phyloP scores from a whole-genome alignment of 2,888 invertebrate genomes.

The Sarcophaga subvicina region DNA sequence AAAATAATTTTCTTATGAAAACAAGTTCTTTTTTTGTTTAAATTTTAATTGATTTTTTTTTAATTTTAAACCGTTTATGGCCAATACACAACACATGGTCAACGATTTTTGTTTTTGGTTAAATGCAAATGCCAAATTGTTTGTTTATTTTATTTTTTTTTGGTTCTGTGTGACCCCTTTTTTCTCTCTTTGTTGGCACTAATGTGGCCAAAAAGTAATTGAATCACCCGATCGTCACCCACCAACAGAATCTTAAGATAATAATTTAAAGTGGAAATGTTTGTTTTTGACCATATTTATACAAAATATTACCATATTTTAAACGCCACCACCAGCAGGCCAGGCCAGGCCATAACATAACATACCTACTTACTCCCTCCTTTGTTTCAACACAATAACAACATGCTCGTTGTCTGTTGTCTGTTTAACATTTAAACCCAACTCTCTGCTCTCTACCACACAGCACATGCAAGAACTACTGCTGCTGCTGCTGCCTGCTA shows the following conservation, averaged over 20 bases:
- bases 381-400: conserved; percentile 17
- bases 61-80: not conserved
- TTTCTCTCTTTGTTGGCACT: not conserved
- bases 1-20: conserved; percentile 42
- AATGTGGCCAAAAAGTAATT: not conserved
- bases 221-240: not conserved
- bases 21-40: not conserved
- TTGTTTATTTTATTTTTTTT: not conserved
- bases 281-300: conserved; percentile 45
- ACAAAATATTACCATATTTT: conserved; percentile 57
- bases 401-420: conserved; percentile 39
- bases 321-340: conserved; percentile 58
- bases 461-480: too few species aligned
- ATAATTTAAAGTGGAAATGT: conserved; percentile 28
- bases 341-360: not conserved
- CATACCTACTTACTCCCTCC: not conserved
- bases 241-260: conserved; percentile 14
- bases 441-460: too few species aligned
- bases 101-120: too few species aligned
- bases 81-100: too few species aligned
- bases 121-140: too few species aligned
- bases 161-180: conserved; percentile 1
- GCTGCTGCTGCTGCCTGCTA: not conserved
- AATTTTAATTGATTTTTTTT: not conserved
- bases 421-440: conserved; percentile 56